These are phyloP conservation scores for Uromys caudimaculatus DNA, from an alignment of 2,797 vertebrate species.

Conservation along the genomic window DNA sequence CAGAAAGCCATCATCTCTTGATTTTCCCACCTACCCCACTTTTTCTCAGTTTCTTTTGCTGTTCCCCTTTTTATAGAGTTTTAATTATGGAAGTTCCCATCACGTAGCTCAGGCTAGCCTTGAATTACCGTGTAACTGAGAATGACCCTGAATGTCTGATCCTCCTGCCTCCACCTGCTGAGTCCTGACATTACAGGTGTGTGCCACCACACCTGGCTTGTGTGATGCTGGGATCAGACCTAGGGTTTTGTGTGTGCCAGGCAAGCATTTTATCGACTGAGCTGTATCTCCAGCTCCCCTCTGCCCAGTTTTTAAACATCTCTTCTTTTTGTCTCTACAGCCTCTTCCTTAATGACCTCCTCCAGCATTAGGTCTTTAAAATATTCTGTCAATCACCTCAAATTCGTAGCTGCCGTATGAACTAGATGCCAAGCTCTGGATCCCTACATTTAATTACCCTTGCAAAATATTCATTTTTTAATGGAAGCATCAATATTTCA, in stretches of 20 bases:
- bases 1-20: neutral
- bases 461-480: neutral
- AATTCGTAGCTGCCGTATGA: neutral
- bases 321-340: neutral
- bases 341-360: neutral
- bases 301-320: neutral
- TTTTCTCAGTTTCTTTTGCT: neutral
- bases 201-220: neutral
- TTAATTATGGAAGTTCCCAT: neutral
- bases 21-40: neutral
- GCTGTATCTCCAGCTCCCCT: neutral
- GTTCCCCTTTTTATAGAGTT: neutral
- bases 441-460: neutral
- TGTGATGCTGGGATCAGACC: neutral
- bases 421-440: neutral
- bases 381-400: neutral
- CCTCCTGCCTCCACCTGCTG: neutral
- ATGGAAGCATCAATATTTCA: neutral
- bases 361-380: neutral
- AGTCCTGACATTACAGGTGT: neutral
- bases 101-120: neutral
- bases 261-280: neutral
- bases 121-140: neutral
- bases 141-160: neutral
- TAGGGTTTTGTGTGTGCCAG: neutral